Evolutionary conservation across 35 echinoderm and acorn worm genomes (phyloP).

Genomic region (Heliocidaris erythrogramma): DNA sequence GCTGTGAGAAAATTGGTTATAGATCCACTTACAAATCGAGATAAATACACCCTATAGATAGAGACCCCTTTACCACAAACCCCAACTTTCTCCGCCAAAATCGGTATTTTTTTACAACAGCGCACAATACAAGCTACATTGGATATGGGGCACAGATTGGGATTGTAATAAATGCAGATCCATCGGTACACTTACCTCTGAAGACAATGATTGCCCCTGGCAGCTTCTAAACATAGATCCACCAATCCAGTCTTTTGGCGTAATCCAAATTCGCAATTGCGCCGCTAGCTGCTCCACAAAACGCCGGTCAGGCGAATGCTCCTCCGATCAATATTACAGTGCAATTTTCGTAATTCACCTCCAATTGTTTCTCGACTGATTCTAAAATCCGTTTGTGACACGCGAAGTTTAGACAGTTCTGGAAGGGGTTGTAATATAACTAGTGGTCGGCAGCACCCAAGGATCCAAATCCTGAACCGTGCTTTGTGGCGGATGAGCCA

Average conservation of each 20-base stretch:
- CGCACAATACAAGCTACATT: neutral
- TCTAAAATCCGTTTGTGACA: neutral
- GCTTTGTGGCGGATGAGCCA: too few species aligned
- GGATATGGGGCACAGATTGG: neutral
- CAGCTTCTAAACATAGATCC: neutral
- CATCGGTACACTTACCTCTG: neutral
- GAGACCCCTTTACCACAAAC: too few species aligned
- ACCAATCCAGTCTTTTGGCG: neutral
- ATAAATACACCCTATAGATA: neutral
- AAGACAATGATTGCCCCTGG: neutral
- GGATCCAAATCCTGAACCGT: too few species aligned
- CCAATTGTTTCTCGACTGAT: neutral
- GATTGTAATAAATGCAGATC: neutral
- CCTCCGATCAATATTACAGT: neutral
- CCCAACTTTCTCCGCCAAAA: too few species aligned
- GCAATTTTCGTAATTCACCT: neutral
- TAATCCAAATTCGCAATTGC: neutral
- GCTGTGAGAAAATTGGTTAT: too few species aligned
- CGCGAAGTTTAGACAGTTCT: too few species aligned
- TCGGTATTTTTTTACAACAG: neutral
- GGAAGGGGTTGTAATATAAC: too few species aligned
- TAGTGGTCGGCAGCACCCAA: too few species aligned
- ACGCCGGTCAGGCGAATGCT: neutral
- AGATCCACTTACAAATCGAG: too few species aligned
- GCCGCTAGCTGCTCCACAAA: neutral